phyloP scores from a whole-genome alignment of 2,888 invertebrate species.

The Himalopsyche kuldschensis region DNA sequence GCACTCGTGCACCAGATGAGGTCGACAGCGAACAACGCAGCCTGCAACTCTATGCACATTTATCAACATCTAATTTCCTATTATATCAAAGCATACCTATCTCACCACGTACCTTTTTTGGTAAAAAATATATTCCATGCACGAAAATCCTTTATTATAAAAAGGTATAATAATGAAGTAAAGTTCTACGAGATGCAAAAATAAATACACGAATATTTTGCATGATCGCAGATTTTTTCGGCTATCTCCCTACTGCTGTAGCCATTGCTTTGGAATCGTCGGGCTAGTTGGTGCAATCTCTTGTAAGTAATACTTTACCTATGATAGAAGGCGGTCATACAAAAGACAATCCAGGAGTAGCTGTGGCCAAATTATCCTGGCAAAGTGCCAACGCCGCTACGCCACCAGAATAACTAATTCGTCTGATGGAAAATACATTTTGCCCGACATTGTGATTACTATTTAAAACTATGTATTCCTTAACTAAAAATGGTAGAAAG shows the following conservation, averaged over 20 bases:
- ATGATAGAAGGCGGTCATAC: not conserved
- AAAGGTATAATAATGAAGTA: not conserved
- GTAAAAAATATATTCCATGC: not conserved
- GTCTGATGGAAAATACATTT: constrained; percentile 4
- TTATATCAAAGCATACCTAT: not conserved
- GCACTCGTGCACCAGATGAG: not conserved
- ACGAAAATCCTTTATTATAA: not conserved
- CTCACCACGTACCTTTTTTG: not conserved
- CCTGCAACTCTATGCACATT: not conserved
- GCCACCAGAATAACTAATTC: not conserved
- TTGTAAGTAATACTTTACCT: not conserved
- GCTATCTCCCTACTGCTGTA: not conserved
- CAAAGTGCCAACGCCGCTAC: constrained; percentile 10
- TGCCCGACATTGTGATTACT: not conserved
- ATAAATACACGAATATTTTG: not conserved
- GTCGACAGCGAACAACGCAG: not conserved
- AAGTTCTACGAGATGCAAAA: too few species aligned
- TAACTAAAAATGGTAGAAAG: too few species aligned
- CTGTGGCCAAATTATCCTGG: constrained; percentile 24
- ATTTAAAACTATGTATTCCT: too few species aligned
- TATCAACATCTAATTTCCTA: not conserved
- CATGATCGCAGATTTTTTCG: not conserved
- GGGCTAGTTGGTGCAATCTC: not conserved
- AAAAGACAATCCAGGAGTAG: not conserved
- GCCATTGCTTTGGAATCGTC: not conserved